A percentile compares a stretch with the other conserved stretches of the same genome.
Conservation (phyloP, 2,888 invertebrate genomes). For the Erebia ligea region DNA sequence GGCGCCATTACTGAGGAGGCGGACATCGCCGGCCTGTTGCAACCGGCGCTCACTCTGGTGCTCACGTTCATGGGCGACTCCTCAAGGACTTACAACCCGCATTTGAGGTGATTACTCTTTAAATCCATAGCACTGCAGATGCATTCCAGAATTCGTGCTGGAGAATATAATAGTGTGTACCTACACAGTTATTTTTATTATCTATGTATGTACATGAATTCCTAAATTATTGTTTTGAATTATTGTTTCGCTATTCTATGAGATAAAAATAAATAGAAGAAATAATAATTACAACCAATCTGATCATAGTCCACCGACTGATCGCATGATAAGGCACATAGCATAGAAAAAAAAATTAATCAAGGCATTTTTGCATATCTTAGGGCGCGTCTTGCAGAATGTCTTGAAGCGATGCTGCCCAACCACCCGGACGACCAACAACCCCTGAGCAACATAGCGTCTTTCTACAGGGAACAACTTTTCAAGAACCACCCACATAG, state of each 20-base stretch:
- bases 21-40: conserved; percentile 84
- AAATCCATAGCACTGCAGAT: too few species aligned
- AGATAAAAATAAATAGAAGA: too few species aligned
- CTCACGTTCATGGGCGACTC: conserved; percentile 95
- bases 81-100: conserved; percentile 93
- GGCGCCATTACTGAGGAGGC: conserved; percentile 83
- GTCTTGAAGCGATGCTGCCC: conserved; percentile 93
- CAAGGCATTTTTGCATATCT: conserved; percentile 33
- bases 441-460: conserved; percentile 67
- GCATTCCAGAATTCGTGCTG: too few species aligned
- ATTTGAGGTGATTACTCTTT: conserved; percentile 80
- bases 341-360: background rate
- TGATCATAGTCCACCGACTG: too few species aligned
- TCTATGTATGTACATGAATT: too few species aligned
- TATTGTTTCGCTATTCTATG: too few species aligned
- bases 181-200: too few species aligned
- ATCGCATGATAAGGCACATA: too few species aligned
- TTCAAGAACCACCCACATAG: conserved; percentile 91
- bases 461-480: conserved; percentile 87
- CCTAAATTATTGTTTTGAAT: too few species aligned
- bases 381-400: conserved; percentile 94
- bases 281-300: too few species aligned
- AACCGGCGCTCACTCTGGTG: conserved; percentile 90
- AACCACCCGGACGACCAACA: conserved; percentile 83
- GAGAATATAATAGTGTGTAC: too few species aligned